Base-by-base conservation (phyloP, 2,888 invertebrate genomes). In the Acanthosoma haemorrhoidale region DNA sequence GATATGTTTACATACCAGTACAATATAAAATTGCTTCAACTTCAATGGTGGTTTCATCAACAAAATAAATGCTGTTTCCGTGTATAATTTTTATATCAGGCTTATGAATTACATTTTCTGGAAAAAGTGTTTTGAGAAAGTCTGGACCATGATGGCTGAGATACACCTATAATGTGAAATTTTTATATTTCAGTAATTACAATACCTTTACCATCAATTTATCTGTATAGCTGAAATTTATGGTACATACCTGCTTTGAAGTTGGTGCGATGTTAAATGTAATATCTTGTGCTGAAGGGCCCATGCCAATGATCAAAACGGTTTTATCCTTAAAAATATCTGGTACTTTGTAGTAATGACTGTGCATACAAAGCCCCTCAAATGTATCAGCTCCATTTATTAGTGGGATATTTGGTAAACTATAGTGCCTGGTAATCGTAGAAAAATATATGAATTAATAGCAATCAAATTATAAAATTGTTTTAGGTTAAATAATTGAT, bases 281-380 rank as follows among this genome's bases (percentile, higher is more conserved):
- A 38, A 91, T 84, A 79, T 91, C 91, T 80, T 89, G 84, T 15
- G 94, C 96, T 2, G 94, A 94, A 18, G 93, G 90, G 0, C 92
- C 93, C 1, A 92, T 93, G 1, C 95, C 96, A 18, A 96, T 83
- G 8, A 94, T 87, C 18, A 92, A 83, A 0, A 95, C 91, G 2
- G 81, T 83, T 77, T 87, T 85, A 69, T 82, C 87, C 21, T 80
- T 75, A 79, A 88, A 95, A 13, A 83, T 79, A 64, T 89, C 87
- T 0, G 92, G 88, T 1, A 84, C 82, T 70, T 94, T 83, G 80
- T 92, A 96, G 77, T 91, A 87, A 79, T 94, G 93, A 77, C 93
- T 93, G 82, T 96, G 96, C 77, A 89, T 82, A 1, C 85, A 78
- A 71, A 83, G 81, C 3, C 90, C 90, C 79, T 78, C 68, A 77